Evolutionary conservation across 2,113 vertebrate genomes (phyloP).

Genomic region (Hippocampus abdominalis): DNA sequence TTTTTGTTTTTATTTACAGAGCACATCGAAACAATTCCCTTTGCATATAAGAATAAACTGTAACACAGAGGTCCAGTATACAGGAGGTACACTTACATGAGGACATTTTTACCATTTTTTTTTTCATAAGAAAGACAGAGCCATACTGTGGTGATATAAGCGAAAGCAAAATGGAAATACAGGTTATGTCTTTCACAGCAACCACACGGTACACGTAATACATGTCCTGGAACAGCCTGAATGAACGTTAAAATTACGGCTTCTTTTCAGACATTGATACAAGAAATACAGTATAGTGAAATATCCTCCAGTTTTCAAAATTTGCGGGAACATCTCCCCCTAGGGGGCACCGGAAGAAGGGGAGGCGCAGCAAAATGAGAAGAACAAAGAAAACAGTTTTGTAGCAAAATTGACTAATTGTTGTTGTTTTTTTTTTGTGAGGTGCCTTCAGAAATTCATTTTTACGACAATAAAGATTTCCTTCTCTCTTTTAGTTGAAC

Average conservation of each 20-base stretch:
- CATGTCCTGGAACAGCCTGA: no score
- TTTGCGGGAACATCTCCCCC: background rate
- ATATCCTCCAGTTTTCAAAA: background rate
- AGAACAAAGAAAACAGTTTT: background rate
- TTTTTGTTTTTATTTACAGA: conserved; percentile 65
- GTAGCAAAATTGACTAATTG: no score
- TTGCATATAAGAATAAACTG: conserved; percentile 56
- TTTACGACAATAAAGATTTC: background rate
- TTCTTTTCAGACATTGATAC: background rate
- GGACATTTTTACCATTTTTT: background rate
- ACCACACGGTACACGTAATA: background rate
- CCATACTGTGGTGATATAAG: conserved; percentile 11
- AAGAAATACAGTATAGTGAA: background rate
- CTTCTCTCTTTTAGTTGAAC: no score
- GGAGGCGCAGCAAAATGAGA: background rate
- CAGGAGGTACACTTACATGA: conserved; percentile 49
- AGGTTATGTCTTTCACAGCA: background rate
- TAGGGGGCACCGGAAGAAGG: background rate
- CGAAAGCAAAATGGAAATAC: background rate
- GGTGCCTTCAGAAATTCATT: no score
- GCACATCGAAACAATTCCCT: conserved; percentile 38
- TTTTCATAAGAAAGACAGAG: conserved; percentile 19
- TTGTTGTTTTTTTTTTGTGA: no score
- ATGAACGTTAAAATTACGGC: background rate
- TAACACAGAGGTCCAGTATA: conserved; percentile 48